These are phyloP conservation scores for Entosphenus tridentatus DNA, from an alignment of 2,113 vertebrate genomes.

Conservation along the genomic window DNA sequence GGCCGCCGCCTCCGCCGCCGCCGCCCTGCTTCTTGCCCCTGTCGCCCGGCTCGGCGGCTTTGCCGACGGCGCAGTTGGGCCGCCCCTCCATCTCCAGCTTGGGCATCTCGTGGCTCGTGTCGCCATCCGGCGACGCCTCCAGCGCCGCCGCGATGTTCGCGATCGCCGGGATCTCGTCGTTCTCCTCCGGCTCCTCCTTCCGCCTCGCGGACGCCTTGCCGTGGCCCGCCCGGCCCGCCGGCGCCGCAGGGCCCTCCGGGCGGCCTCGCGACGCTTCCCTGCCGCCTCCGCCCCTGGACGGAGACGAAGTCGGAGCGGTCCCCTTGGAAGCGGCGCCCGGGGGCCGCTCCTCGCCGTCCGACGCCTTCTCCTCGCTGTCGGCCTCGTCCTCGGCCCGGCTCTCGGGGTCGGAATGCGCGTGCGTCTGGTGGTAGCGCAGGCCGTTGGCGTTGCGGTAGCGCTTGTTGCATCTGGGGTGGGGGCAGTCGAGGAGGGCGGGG, in stretches of 20 bases:
- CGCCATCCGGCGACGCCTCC: slow-evolving; percentile 46
- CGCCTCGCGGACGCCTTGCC: not conserved
- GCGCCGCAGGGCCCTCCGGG: not conserved
- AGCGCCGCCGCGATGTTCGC: slow-evolving; percentile 75
- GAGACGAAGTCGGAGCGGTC: no score
- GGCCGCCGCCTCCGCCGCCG: slow-evolving; percentile 35
- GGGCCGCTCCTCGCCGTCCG: slow-evolving; percentile 60
- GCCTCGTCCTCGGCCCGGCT: slow-evolving; percentile 70
- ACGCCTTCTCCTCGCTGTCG: slow-evolving; percentile 70
- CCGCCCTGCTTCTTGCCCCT: slow-evolving; percentile 37
- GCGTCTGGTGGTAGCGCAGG: slow-evolving; percentile 83
- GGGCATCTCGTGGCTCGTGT: slow-evolving; percentile 60
- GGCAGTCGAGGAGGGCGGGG: slow-evolving; percentile 83
- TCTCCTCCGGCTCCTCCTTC: not conserved
- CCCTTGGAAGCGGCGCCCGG: not conserved
- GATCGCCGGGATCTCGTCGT: slow-evolving; percentile 58
- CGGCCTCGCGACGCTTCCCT: no score
- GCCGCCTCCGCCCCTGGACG: no score
- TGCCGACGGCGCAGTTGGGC: slow-evolving; percentile 40
- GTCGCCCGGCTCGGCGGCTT: slow-evolving; percentile 19
- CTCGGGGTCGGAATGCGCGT: slow-evolving; percentile 73
- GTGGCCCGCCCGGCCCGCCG: not conserved
- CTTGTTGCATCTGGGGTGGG: slow-evolving; percentile 96
- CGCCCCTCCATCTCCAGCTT: slow-evolving; percentile 82
- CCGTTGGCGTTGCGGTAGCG: slow-evolving; percentile 99